Percentiles rank a stretch among this genome's conserved stretches.
phyloP scores from a whole-genome alignment of 2,797 vertebrate genomes.

The Sebastes oblongus region DNA sequence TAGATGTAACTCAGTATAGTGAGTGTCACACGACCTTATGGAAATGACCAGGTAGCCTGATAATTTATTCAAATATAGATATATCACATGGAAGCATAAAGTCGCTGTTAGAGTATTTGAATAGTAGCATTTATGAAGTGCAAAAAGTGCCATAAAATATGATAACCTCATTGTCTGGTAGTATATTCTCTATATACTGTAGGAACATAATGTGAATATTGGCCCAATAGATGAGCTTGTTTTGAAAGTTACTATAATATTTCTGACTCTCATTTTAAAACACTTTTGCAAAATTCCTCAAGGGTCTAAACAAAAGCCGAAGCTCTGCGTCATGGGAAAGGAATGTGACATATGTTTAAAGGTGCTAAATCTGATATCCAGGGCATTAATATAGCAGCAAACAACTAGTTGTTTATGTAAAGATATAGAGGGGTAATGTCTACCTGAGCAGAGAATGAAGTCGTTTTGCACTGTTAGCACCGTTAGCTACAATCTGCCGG shows the following conservation, averaged over 20 bases:
- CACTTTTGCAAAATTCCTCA: background rate
- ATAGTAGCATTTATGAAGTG: constrained; percentile 1
- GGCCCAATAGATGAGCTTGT: background rate
- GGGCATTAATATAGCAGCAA: no score
- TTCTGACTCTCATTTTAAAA: background rate
- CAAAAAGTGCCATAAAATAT: background rate
- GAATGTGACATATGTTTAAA: no score
- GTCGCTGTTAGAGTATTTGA: constrained; percentile 30
- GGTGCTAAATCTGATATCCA: no score
- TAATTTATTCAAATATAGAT: constrained; percentile 3
- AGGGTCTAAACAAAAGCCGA: background rate
- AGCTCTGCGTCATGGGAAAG: background rate
- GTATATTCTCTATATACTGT: no score
- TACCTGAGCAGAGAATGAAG: no score
- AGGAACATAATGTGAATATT: background rate
- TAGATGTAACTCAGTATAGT: background rate
- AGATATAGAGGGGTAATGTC: no score
- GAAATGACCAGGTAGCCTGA: constrained; percentile 37
- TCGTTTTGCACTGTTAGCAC: no score
- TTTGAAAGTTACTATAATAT: background rate
- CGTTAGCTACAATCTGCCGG: no score
- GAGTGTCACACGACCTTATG: constrained; percentile 6
- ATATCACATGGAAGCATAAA: constrained; percentile 7
- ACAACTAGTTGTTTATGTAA: no score
- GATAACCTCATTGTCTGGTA: background rate